Evolutionary conservation across 1,140 invertebrate species (phyloP), one percentile per base, ranked within the genome.

Genomic region (Drosophila parabipectinata): DNA sequence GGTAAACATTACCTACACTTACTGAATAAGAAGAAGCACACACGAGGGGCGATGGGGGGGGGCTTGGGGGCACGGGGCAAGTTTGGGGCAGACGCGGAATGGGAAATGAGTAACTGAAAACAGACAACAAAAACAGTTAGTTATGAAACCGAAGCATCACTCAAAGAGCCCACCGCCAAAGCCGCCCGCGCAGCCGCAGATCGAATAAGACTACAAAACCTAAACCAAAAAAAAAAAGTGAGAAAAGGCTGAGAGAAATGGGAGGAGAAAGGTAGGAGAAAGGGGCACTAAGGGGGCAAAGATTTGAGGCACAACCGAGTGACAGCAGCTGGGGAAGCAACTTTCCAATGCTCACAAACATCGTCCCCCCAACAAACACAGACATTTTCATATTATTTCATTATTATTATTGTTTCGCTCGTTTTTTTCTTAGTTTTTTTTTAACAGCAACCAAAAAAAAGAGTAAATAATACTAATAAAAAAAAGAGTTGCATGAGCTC

Each of bases 101-200:
- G 69, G 55, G 67, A 81, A 76, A 77, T 74, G 74, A 77, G 62
- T 44, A 44, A 60, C 24, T 15, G 68, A 37, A 37, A 32, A 37
- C 41, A 61, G 34, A 55, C 47, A 59, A 76, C 52, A 55, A 71
- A 83, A 84, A 84, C 75, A 58, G 82, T 87, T 85, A 87, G 82
- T 87, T 85, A 87, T 85, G 82, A 85, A 85, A 85, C 82, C 82
- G 73, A 85, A 85, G 82, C 82, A 85, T 85, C 82, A 85, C 83
- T 85, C 82, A 85, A 87, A 85, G 78, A 55, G 18, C 78, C 50
- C 58, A 66, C 81, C 81, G 76, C 81, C 67, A 59, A 76, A 87
- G 82, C 74, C 82, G 82, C 82, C 82, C 82, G 82, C 82, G 63
- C 82, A 64, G 75, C 54, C 66, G 53, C 67, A 61, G 44, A 44